Evolutionary conservation across 2,797 vertebrate species (phyloP).

Genomic region (Enteromius thamalakanensis): DNA sequence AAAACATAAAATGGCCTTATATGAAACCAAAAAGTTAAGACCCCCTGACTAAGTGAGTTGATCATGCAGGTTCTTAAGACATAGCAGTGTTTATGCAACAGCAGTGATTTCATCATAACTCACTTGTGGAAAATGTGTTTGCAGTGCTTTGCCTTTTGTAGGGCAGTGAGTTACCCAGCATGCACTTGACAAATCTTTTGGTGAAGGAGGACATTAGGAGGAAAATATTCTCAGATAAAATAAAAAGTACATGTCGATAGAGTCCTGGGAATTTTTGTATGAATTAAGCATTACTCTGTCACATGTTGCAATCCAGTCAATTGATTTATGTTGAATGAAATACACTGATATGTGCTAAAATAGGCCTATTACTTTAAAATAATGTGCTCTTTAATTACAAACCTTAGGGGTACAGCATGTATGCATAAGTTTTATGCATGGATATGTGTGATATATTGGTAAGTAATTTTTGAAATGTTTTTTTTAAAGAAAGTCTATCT

Average conservation of each 20-base stretch:
- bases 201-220: not conserved
- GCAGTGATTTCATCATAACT: slow-evolving; percentile 4
- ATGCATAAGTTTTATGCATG: not conserved
- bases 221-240: not conserved
- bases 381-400: not conserved
- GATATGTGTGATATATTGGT: not conserved
- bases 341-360: not conserved
- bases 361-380: not conserved
- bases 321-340: not conserved
- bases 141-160: not conserved
- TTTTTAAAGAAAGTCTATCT: not conserved
- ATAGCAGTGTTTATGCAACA: not conserved
- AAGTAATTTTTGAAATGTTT: not conserved
- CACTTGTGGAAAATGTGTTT: not conserved
- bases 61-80: not conserved
- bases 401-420: not conserved
- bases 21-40: not conserved
- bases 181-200: not conserved
- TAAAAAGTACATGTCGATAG: not conserved
- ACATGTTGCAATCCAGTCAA: not conserved
- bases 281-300: not conserved
- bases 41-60: not conserved
- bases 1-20: not conserved
- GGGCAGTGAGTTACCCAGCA: not conserved
- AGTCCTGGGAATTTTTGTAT: slow-evolving; percentile 27